Percentiles rank a stretch among this genome's conserved stretches.
These are phyloP conservation scores for Pseudachorutes palmiensis DNA, from an alignment of 1,140 invertebrate genomes.

Conservation along the genomic window DNA sequence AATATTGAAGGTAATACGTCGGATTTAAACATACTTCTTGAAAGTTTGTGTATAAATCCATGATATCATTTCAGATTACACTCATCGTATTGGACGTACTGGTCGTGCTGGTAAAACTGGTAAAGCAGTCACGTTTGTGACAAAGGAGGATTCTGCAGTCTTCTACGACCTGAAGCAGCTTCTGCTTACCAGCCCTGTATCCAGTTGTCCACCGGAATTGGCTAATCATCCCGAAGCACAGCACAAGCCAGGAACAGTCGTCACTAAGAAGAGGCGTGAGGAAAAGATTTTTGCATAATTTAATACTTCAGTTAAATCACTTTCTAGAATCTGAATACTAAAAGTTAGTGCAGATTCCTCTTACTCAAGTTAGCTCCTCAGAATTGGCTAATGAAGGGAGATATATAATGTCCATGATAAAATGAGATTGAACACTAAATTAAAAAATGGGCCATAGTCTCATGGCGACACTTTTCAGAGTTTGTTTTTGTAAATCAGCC, in stretches of 20 bases:
- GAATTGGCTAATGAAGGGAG: too few relatives aligned
- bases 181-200: constrained; percentile 80
- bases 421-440: too few relatives aligned
- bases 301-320: background rate
- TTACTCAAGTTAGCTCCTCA: too few relatives aligned
- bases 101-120: constrained; percentile 97
- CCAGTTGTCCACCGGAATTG: constrained; percentile 90
- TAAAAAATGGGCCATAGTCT: too few relatives aligned
- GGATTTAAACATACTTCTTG: constrained; percentile 14
- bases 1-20: constrained; percentile 76
- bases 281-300: constrained; percentile 83
- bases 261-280: constrained; percentile 86
- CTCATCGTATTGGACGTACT: constrained; percentile 97
- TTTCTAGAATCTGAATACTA: background rate
- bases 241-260: constrained; percentile 90
- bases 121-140: constrained; percentile 90
- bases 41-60: constrained; percentile 7
- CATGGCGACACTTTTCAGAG: too few relatives aligned
- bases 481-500: too few relatives aligned
- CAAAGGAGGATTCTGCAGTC: constrained; percentile 88
- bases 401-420: too few relatives aligned
- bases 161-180: constrained; percentile 97
- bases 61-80: constrained; percentile 70
- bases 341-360: background rate
- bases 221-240: constrained; percentile 98